Evolutionary conservation across 2,888 invertebrate species (phyloP).

Genomic region (Protonemura montana): DNA sequence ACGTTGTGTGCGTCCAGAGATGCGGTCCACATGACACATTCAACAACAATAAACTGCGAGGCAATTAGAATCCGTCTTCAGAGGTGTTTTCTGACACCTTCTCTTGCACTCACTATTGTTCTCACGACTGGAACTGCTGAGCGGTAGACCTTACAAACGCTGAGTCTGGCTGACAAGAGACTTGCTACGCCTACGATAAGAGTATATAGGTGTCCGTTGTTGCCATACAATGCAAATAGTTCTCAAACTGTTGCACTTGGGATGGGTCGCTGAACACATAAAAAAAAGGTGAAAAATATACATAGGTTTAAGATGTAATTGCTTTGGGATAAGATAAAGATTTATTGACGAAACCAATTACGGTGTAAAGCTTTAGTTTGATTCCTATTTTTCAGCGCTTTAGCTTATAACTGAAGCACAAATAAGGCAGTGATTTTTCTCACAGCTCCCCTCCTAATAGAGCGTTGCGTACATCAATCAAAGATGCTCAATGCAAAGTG

Average conservation of each 20-base stretch:
- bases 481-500: background rate
- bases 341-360: too few relatives aligned
- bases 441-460: background rate
- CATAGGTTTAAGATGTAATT: too few relatives aligned
- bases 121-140: background rate
- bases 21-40: constrained; percentile 26
- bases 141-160: background rate
- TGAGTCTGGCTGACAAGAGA: background rate
- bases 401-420: background rate
- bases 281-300: too few relatives aligned
- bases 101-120: background rate
- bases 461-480: background rate
- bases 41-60: background rate
- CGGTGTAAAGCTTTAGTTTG: too few relatives aligned
- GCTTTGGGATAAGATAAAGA: too few relatives aligned
- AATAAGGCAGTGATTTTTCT: background rate
- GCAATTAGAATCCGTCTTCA: background rate
- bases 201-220: background rate
- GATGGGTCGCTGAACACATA: background rate
- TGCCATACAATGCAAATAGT: background rate
- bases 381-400: background rate
- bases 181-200: background rate
- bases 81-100: background rate
- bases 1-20: constrained; percentile 9
- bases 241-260: background rate